Evolutionary conservation across 2,888 invertebrate species (phyloP), one percentile per base, ranked within the genome.

Genomic region (Artemia sinica): DNA sequence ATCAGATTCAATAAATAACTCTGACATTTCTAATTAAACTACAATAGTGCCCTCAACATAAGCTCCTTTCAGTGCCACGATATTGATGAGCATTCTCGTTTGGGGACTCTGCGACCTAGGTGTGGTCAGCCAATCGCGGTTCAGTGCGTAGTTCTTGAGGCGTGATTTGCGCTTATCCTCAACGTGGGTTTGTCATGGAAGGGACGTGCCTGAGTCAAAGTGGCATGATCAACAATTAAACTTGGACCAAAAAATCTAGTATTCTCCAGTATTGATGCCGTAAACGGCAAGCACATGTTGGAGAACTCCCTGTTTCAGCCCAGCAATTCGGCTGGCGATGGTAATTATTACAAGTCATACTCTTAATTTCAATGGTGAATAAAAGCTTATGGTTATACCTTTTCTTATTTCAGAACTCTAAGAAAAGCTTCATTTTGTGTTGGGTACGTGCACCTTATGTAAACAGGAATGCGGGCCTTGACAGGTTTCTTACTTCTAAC

Each of bases 111-210:
- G 71, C 72, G 13, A 63, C n/a, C 73, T 18, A 69, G 68, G 58
- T 71, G 78, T 12, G 77, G 77, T 71, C 74, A 76, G 66, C 77
- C 77, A 28, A 74, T 78, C 50, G 72, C 73, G 65, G 75, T 78
- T 65, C 72, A 72, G 68, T 75, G 75, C 69, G 72, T 73, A 50
- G 74, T 74, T 49, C 71, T 72, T 49, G 73, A 74, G 67, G 75
- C n/a, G 79, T n/a, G 79, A 79, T 73, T 74, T 77, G 65, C 79
- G 79, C 50, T 75, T 79, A 67, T 74, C 74, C 65, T 76, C 79
- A 58, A 73, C 74, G 49, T 79, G 79, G 79, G 74, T 75, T 51
- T 78, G 78, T 72, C 78, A 79, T 72, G 78, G 77, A 14, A 72
- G 75, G 8, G 66, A 68, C 65, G n/a, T 70, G 4, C 77, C 77